phyloP scores from a whole-genome alignment of 2,113 vertebrate species.

The Abramis brama region DNA sequence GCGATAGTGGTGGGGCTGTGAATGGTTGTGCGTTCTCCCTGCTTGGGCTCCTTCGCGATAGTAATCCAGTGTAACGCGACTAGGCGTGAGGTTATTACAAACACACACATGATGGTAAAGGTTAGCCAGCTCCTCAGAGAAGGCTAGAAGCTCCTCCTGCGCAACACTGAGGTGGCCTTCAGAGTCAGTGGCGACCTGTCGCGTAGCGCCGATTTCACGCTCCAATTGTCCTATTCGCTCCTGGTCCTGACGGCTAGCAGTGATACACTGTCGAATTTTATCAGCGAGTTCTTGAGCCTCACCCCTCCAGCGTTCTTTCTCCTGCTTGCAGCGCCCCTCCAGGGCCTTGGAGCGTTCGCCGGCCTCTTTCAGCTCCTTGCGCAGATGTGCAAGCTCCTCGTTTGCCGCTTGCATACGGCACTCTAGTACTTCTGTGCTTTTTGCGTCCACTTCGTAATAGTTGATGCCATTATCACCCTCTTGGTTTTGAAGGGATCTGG shows the following conservation, averaged over 20 bases:
- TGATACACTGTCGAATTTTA: constrained; percentile 79
- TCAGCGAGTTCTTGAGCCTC: constrained; percentile 78
- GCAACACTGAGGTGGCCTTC: constrained; percentile 78
- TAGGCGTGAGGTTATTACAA: constrained; percentile 82
- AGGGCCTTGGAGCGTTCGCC: constrained; percentile 69
- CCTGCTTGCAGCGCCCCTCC: constrained; percentile 74
- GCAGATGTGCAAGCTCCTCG: constrained; percentile 73
- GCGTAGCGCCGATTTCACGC: constrained; percentile 76
- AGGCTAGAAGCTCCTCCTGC: constrained; percentile 83
- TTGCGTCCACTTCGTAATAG: constrained; percentile 75
- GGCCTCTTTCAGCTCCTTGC: constrained; percentile 76
- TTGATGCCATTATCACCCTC: constrained; percentile 51
- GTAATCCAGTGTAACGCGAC: constrained; percentile 82
- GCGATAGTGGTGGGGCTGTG: constrained; percentile 55
- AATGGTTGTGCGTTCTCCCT: constrained; percentile 54
- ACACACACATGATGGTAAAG: constrained; percentile 86
- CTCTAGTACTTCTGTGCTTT: constrained; percentile 75
- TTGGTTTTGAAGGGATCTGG: constrained; percentile 31
- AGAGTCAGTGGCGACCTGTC: constrained; percentile 77
- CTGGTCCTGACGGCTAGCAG: constrained; percentile 77
- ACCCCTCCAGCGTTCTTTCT: constrained; percentile 76
- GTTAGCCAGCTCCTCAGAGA: constrained; percentile 83
- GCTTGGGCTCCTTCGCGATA: constrained; percentile 72
- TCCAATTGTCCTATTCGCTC: constrained; percentile 79
- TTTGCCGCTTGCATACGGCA: constrained; percentile 71